A percentile compares a stretch with the other conserved stretches of the same genome.
phyloP scores from a whole-genome alignment of 2,888 invertebrate genomes.

The Polydrusus pterygomalis region DNA sequence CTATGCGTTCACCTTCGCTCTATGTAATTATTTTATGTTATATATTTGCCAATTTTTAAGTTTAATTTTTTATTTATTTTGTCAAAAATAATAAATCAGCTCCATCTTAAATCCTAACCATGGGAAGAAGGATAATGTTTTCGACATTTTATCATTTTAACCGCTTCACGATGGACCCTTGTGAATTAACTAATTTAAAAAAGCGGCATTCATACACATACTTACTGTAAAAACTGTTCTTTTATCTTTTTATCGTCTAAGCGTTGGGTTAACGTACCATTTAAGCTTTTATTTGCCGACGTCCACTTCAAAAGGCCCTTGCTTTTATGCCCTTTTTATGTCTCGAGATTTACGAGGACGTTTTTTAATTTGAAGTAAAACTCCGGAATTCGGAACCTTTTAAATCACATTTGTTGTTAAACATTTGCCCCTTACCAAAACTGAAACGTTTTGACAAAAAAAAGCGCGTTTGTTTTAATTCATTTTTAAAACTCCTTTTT shows the following conservation, averaged over 20 bases:
- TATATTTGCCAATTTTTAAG: no score
- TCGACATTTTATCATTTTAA: neutral
- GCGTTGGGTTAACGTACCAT: slow-evolving; percentile 18
- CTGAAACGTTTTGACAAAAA: neutral
- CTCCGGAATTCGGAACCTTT: neutral
- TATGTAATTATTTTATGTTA: no score
- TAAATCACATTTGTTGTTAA: neutral
- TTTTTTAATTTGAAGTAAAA: slow-evolving; percentile 13
- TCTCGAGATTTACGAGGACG: neutral
- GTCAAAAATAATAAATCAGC: no score
- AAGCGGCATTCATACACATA: slow-evolving; percentile 4
- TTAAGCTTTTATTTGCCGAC: slow-evolving; percentile 18
- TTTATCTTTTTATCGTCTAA: neutral
- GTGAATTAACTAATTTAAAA: neutral
- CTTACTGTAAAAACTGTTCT: neutral
- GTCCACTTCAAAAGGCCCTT: slow-evolving; percentile 15
- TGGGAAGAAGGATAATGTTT: neutral
- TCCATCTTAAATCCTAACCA: no score
- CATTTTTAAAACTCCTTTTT: neutral
- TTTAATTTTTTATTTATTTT: no score
- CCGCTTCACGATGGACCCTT: neutral
- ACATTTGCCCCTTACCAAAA: neutral
- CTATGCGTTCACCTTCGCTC: no score
- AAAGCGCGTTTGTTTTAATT: neutral
- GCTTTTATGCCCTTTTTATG: slow-evolving; percentile 13